Base-by-base conservation (phyloP, 1,140 invertebrate genomes). In the Theocolax elegans region DNA sequence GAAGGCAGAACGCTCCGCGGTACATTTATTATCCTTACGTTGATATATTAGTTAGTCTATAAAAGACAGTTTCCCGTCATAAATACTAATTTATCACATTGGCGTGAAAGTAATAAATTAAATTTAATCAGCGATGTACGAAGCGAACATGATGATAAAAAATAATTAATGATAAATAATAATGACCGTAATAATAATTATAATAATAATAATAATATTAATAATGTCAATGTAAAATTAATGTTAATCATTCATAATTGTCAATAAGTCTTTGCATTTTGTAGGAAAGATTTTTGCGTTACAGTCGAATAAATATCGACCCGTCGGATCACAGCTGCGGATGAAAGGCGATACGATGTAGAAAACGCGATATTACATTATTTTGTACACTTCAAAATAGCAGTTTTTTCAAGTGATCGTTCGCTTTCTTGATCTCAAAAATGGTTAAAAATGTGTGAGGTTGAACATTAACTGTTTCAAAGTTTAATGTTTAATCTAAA, bases 41-140 rank as follows among this genome's bases (percentile, higher is more conserved):
- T 42, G 31, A 67, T 49, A 15, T 38, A 66, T 38, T 51, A 56
- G 51, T 46, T 29, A 63, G 38, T 54, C 49, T 63, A 70, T 63
- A 54, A 27, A 53, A 69, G 46, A 68, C 49, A 70, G 49, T 63
- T 56, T 38, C 58, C 51, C 40, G 31, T 69, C 56, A 72, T 69
- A 72, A 74, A 74, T 70, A 72, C 71, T 69, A 69, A 72, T 72
- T 72, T 72, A 74, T 74, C 73, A 74, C 73, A 74, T 64, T 54
- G 35, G 27, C 29, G 65, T 74, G 69, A 74, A 71, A 68, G 27
- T 72, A 73, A 70, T 73, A 71, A 74, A 63, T 74, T 71, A 74
- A 71, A 66, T 62, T 71, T 48, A 66, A 48, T 66, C 35, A 65
- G 53, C 31, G 42, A 71, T 65, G 29, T 71, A 65, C 35, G 44